Evolutionary conservation across 2,888 invertebrate genomes (phyloP).

Genomic region (Tillus elongatus): DNA sequence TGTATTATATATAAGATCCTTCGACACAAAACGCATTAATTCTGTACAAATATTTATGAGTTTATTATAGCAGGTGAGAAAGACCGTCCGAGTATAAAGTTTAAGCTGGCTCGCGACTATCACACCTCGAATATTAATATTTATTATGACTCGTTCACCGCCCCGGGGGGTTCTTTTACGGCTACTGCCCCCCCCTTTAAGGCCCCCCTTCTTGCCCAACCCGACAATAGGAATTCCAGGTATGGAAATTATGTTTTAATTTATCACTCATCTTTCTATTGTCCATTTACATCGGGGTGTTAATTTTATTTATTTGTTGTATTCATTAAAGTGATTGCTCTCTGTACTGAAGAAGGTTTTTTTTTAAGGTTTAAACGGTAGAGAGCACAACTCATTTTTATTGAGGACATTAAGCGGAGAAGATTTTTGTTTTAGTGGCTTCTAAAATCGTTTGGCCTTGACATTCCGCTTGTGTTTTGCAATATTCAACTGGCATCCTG

Average conservation of each 20-base stretch:
- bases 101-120: constrained; percentile 30
- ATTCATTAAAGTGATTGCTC: constrained; percentile 30
- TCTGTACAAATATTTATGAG: constrained; percentile 42
- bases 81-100: constrained; percentile 24
- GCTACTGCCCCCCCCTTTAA: constrained; percentile 37
- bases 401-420: too few species aligned
- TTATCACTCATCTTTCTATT: constrained; percentile 41
- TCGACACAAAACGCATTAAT: constrained; percentile 38
- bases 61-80: constrained; percentile 42
- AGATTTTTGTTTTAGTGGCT: too few species aligned
- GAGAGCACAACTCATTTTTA: too few species aligned
- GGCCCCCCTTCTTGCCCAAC: constrained; percentile 21
- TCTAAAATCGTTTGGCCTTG: too few species aligned
- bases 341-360: too few species aligned
- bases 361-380: too few species aligned
- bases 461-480: too few species aligned
- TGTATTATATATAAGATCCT: constrained; percentile 27
- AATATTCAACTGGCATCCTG: constrained; percentile 12
- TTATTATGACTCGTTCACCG: constrained; percentile 40
- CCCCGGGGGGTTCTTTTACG: constrained; percentile 39
- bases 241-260: constrained; percentile 42
- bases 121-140: constrained; percentile 42
- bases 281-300: constrained; percentile 39
- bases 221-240: constrained; percentile 37
- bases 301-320: constrained; percentile 41